Base-by-base conservation (phyloP, 2,888 invertebrate species). In the Agonopterix alstromeriana region DNA sequence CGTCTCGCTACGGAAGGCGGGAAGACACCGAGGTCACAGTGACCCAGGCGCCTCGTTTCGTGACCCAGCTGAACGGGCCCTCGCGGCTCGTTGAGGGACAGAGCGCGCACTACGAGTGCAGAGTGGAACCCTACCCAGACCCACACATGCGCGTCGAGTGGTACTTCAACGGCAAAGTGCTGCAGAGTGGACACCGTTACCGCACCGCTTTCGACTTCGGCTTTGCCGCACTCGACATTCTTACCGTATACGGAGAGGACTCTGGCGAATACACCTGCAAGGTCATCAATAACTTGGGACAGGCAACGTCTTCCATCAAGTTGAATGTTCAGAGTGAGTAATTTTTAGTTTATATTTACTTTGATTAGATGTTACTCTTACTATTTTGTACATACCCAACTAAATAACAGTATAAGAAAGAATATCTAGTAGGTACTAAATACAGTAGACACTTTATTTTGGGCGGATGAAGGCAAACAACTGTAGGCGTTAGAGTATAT, bases 131-230 rank as follows among this genome's bases (percentile, higher is more conserved):
- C 10, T 97, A 97, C 68, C 96, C 97, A 2, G 97, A 97, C 82
- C 91, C 95, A 4, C 93, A 93, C 56, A 92, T 97, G 75, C 95
- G 96, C 68, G 95, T 97, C 0, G 97, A 97, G 81, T 97, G 97
- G 97, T 94, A 95, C 87, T 97, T 97, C 68, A 97, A 98, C 77
- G 97, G 96, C 45, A 93, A 97, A 77, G 95, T 97, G 43, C 84
- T 97, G 45, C 94, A 93, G 65, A 94, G 94, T 54, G 96, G 96
- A 49, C 97, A 98, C 73, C 93, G 98, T 54, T 97, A 96, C 90
- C 93, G 97, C 69, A 98, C 98, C 45, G 94, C 97, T 45, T 96
- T 95, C 70, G 98, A 99, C 76, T 99, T 99, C 77, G 99, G 99
- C 43, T 98, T 98, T 81, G 97, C 98, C 50, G 96, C 98, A 47